Evolutionary conservation across 2,888 invertebrate species (phyloP), one percentile per base, ranked within the genome.

Genomic region (Caenorhabditis wallacei): DNA sequence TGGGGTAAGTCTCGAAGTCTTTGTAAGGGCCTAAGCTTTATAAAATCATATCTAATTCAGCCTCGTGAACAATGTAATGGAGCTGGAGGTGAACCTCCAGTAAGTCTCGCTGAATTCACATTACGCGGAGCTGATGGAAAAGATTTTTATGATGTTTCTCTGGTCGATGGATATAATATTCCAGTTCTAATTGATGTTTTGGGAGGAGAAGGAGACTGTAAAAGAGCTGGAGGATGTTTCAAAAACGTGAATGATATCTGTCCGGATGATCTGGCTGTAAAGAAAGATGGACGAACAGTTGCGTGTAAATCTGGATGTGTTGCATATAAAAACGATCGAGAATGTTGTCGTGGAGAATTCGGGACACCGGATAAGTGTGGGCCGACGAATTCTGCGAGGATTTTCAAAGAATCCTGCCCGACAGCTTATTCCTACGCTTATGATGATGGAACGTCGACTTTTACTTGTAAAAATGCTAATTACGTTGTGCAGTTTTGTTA

Each of bases 401-500:
- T 92, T 70, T 93, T 94, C 91, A 94, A 94, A 86, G 75, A 87
- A 0, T 89, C 92, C 18, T 94, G 94, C 87, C 94, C 94, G 1
- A 92, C 93, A 66, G 94, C 94, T 5, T 94, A 94, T 90, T 93
- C 93, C 75, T 94, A 94, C 84, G 93, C 93, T 16, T 94, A 93
- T 84, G 94, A 94, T 89, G 93, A 94, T 83, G 43, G 61, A 1
- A 92, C 92, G 64, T 93, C 93, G 85, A 93, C 93, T 0, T 93
- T 93, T 83, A 93, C 93, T 43, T 94, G 94, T 24, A 53, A 54
- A 35, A n/a, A n/a, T 30, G 30, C 3, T 30, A 30, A 30, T n/a
- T n/a, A 30, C 30, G 3, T 43, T 43, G 16, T 43, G 7, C 43
- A 46, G 11, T 30, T 30, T 30, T 30, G 30, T 8, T 30, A 30